These are phyloP conservation scores for Andrena bicolor DNA, from an alignment of 2,888 invertebrate genomes.

Conservation along the genomic window DNA sequence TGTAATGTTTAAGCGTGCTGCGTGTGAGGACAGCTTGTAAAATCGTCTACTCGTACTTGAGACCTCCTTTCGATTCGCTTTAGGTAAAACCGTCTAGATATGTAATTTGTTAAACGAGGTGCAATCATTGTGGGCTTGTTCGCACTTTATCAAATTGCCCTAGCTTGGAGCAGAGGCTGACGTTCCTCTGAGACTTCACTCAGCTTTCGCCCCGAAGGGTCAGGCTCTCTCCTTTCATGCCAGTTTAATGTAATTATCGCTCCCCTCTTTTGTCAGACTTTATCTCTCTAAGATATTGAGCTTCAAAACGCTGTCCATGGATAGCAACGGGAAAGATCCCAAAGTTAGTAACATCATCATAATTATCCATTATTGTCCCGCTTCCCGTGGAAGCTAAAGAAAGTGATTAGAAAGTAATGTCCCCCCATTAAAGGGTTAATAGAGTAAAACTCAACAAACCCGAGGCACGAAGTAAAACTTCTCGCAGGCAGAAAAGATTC, in stretches of 20 bases:
- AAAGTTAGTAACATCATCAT: too few species aligned
- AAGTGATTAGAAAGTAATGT: too few species aligned
- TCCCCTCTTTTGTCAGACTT: neutral
- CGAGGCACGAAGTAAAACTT: neutral
- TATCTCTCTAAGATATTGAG: too few species aligned
- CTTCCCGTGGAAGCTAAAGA: too few species aligned
- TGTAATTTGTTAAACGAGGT: conserved; percentile 3
- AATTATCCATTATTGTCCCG: too few species aligned
- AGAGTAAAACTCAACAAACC: too few species aligned
- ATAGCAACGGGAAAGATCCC: too few species aligned
- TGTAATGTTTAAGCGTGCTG: conserved; percentile 40
- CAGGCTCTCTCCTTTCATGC: neutral
- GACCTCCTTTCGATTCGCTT: conserved; percentile 33
- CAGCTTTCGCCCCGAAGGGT: neutral
- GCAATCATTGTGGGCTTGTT: neutral
- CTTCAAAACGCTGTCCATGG: too few species aligned
- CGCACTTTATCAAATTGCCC: conserved; percentile 6
- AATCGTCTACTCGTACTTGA: conserved; percentile 23
- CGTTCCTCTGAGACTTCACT: neutral
- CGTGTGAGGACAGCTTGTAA: conserved; percentile 27
- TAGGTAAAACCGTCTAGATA: conserved; percentile 6
- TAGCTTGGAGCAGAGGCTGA: neutral
- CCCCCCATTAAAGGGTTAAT: too few species aligned
- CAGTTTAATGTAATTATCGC: neutral
- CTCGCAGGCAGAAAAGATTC: neutral